phyloP scores from a whole-genome alignment of 2,888 invertebrate species.

The Temnothorax ravouxi region DNA sequence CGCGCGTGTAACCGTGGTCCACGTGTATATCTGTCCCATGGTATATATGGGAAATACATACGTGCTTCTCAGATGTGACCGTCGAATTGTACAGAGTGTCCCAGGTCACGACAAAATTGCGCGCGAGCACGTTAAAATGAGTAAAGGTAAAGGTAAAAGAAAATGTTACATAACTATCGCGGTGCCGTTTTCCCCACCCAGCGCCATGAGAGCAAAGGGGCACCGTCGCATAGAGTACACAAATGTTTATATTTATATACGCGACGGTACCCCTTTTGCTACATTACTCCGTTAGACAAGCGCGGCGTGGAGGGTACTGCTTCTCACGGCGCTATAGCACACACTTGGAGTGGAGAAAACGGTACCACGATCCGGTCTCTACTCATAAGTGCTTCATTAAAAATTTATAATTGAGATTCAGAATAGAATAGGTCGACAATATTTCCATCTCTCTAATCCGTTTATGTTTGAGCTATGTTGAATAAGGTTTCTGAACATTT shows the following conservation, averaged over 20 bases:
- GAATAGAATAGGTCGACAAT: neutral
- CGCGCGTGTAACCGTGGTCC: constrained; percentile 40
- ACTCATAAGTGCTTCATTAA: neutral
- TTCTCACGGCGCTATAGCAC: too few relatives aligned
- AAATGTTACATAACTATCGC: neutral
- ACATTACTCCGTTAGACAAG: too few relatives aligned
- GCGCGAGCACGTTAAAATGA: neutral
- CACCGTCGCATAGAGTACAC: too few relatives aligned
- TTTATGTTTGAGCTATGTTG: neutral
- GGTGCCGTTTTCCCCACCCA: too few relatives aligned
- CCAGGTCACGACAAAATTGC: neutral
- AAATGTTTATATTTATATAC: too few relatives aligned
- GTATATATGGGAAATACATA: neutral
- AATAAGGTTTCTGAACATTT: neutral
- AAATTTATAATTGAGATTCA: neutral
- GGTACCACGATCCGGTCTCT: too few relatives aligned
- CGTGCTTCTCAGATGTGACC: neutral
- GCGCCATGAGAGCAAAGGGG: too few relatives aligned
- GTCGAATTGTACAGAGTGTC: neutral
- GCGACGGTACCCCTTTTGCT: too few relatives aligned
- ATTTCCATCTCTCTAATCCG: neutral
- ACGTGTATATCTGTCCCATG: constrained; percentile 15
- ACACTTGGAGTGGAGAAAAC: too few relatives aligned
- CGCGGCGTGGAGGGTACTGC: too few relatives aligned
- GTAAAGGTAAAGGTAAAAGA: neutral